Evolutionary conservation across 1,140 invertebrate species (phyloP).

Genomic region (Saccostrea echinata): DNA sequence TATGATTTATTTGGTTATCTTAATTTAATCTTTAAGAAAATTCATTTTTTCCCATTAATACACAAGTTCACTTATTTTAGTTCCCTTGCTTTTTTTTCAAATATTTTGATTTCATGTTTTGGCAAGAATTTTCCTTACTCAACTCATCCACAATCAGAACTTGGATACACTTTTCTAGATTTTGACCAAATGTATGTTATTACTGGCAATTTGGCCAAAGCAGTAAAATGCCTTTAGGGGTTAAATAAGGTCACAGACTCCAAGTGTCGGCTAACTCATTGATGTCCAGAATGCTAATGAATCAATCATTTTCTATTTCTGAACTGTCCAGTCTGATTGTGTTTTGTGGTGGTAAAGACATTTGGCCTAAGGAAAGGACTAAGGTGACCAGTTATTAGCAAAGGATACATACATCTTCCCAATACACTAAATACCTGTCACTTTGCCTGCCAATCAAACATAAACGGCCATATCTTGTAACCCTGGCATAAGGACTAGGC

Average conservation of each 20-base stretch:
- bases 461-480: not conserved
- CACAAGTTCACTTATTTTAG: not conserved
- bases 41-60: not conserved
- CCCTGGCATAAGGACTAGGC: not conserved
- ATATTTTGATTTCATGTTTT: not conserved
- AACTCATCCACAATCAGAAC: too few relatives aligned
- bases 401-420: slow-evolving; percentile 13
- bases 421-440: slow-evolving; percentile 39
- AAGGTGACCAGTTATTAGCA: slow-evolving; percentile 31
- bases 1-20: slow-evolving; percentile 4
- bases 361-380: slow-evolving; percentile 19
- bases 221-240: not conserved
- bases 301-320: slow-evolving; percentile 23
- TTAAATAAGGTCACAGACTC: slow-evolving; percentile 23
- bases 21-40: slow-evolving; percentile 17
- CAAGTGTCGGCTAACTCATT: slow-evolving; percentile 3
- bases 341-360: slow-evolving; percentile 29
- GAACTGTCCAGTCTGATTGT: slow-evolving; percentile 26
- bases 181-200: too few relatives aligned
- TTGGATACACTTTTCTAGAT: too few relatives aligned
- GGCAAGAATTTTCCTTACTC: not conserved
- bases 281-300: slow-evolving; percentile 22
- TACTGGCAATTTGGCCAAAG: too few relatives aligned
- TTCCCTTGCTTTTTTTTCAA: not conserved
- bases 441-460: slow-evolving; percentile 2